Evolutionary conservation across 2,113 vertebrate species (phyloP), one percentile per base, ranked within the genome.

Genomic region (Tympanuchus pallidicinctus): DNA sequence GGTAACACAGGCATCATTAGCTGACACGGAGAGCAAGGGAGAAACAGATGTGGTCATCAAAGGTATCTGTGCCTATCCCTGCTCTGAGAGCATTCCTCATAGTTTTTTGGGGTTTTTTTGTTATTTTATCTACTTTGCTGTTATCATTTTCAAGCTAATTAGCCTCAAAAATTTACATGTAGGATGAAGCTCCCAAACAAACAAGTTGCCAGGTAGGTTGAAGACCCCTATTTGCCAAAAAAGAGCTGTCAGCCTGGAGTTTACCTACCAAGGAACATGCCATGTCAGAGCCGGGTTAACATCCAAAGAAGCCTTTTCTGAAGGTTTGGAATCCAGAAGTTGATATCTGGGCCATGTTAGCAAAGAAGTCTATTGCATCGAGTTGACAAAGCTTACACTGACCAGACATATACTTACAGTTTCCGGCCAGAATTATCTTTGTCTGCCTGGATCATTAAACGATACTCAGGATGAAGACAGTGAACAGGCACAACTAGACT

Each of bases 1-100:
- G 28, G 48, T n/a, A 63, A n/a, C 0, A 0, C 1, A 34, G 36
- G 9, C 38, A 67, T 27, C 59, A 19, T 52, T 61, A 57, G 50
- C 67, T 93, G 66, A 24, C 74, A 76, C 13, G 27, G 4, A 54
- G 0, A 64, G 78, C n/a, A 65, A 38, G 30, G 34, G 36, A 82
- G 63, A 76, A 72, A 89, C 21, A 45, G 61, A 43, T 40, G 34
- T 15, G 47, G n/a, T 74, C 64, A 64, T 43, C 65, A 34, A 24
- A 42, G 5, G 5, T 28, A 38, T n/a, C 56, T 34, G 20, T 43
- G 38, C 34, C 60, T 66, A 28, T 48, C 36, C 30, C 42, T 2
- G 1, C 36, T 56, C 82, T 67, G 79, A 73, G 36, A 76, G 38
- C 1, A 2, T 21, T 54, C 50, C 27, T 17, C 2, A 21, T 7